These are phyloP conservation scores for Linyphia triangularis DNA, from an alignment of 2,888 invertebrate genomes.

Conservation along the genomic window DNA sequence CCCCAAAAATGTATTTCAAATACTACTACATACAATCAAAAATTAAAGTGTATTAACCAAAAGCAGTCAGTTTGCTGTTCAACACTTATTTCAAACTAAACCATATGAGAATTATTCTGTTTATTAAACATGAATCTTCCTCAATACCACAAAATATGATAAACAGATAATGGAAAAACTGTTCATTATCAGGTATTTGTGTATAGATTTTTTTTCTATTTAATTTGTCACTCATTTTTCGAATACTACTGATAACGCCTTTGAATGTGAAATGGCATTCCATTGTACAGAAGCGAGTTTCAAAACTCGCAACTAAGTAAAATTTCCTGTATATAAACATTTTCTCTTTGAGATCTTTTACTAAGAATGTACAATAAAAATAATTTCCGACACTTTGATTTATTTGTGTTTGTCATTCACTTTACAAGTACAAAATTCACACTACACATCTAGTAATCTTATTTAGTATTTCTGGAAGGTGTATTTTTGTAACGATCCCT, in stretches of 20 bases:
- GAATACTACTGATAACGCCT: constrained; percentile 65
- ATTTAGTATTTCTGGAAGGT: too few species aligned
- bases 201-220: constrained; percentile 47
- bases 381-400: constrained; percentile 74
- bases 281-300: constrained; percentile 70
- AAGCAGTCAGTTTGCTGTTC: constrained; percentile 17
- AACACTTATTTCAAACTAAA: constrained; percentile 30
- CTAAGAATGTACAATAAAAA: constrained; percentile 73
- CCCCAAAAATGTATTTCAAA: neutral
- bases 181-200: constrained; percentile 32
- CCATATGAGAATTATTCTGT: constrained; percentile 4
- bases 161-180: neutral
- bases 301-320: constrained; percentile 55
- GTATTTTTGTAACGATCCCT: too few species aligned
- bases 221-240: constrained; percentile 61
- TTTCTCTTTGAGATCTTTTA: constrained; percentile 75
- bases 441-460: neutral
- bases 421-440: neutral
- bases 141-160: neutral
- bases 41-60: neutral
- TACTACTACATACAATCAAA: neutral
- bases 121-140: constrained; percentile 1
- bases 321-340: constrained; percentile 70
- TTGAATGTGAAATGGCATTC: constrained; percentile 67
- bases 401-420: neutral